Evolutionary conservation across 2,113 vertebrate species (phyloP), one percentile per base, ranked within the genome.

Genomic region (Bagarius yarrelli): DNA sequence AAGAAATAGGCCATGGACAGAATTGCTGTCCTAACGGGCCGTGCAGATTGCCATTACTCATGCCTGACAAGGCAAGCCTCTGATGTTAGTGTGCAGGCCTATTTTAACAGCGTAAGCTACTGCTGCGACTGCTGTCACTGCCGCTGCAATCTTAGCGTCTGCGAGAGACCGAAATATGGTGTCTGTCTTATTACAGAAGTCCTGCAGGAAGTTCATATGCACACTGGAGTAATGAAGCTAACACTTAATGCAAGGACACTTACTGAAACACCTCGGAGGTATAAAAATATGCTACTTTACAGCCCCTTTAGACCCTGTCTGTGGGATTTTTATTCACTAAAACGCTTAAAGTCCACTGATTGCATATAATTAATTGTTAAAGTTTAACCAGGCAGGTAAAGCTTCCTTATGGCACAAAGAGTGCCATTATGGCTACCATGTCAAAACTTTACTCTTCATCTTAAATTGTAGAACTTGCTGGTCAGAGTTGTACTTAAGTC

Each of bases 31-130:
- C 85, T 87, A 87, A 87, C 87, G 80, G 81, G 85, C 86, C 87
- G 73, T 87, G 86, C 85, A 87, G 87, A 90, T 89, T 89, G 86
- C 87, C 87, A 90, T 89, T 90, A 88, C 88, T 92, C 88, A 90
- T 87, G 88, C 87, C 91, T 89, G 90, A 91, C 88, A 90, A 87
- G 89, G 82, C 86, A 69, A 86, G 83, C 79, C 78, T 90, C 87
- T 90, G 86, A 90, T 89, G 88, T 89, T 88, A 84, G 85, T 83
- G 84, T 87, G 86, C 85, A 84, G 85, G 86, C 88, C 88, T 89
- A 88, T 90, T 91, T 91, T 88, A 91, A 89, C 87, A 91, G 87
- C 88, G 85, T 89, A 89, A 91, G 86, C 89, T 87, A 83, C 86
- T 86, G 87, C 86, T 64, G 78, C 84, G 80, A 80, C 80, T 64